Percentiles rank a stretch among this genome's conserved stretches.
Evolutionary conservation across 2,797 vertebrate species (phyloP).

Genomic region (Enoplosus armatus): DNA sequence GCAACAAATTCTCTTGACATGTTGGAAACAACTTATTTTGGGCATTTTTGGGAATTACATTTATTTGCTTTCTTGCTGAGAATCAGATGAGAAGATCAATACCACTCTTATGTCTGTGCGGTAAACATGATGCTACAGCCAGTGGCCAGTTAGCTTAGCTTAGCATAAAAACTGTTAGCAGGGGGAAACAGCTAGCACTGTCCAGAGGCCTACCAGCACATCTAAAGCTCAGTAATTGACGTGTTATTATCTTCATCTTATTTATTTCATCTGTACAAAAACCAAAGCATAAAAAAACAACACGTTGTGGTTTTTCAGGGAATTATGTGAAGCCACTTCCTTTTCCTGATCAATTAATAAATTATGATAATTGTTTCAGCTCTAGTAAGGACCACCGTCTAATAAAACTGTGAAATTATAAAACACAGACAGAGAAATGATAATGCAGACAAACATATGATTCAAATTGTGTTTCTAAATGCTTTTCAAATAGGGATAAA

Average conservation of each 20-base stretch:
- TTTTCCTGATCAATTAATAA: background rate
- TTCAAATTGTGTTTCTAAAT: background rate
- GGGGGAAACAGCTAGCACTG: too few species aligned
- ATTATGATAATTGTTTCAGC: background rate
- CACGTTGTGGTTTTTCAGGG: too few species aligned
- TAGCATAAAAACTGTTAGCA: too few species aligned
- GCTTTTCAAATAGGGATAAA: background rate
- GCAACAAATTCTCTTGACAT: background rate
- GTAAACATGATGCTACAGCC: too few species aligned
- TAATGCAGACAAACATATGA: background rate
- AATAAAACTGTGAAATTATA: background rate
- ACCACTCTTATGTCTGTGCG: too few species aligned
- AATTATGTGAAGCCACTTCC: too few species aligned
- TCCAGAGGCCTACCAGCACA: too few species aligned
- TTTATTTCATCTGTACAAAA: too few species aligned
- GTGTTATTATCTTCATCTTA: too few species aligned
- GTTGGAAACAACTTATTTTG: background rate
- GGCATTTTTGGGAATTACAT: background rate
- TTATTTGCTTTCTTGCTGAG: background rate
- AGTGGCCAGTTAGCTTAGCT: too few species aligned
- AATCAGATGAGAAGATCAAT: too few species aligned
- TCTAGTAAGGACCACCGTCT: background rate
- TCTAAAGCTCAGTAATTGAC: too few species aligned
- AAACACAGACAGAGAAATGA: background rate
- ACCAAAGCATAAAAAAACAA: background rate